Conservation (phyloP, 2,113 vertebrate genomes). For the Peromyscus californicus region DNA sequence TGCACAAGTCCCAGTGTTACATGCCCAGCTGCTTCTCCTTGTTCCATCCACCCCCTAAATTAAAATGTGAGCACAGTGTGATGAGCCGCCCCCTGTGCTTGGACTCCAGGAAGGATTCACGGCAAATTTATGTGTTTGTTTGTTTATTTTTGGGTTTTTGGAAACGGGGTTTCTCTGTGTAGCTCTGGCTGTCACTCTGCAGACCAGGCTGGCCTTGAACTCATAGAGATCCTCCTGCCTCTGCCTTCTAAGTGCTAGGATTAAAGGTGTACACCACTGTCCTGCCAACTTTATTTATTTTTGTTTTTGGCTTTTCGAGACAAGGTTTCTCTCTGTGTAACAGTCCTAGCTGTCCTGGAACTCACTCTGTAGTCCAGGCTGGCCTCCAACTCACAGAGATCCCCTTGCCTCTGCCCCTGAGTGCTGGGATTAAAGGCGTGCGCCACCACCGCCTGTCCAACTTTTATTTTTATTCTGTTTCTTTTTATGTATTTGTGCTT, state of each 20-base stretch:
- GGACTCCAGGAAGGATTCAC: not conserved
- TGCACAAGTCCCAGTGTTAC: not conserved
- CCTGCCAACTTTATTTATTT: not conserved
- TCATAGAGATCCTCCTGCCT: not conserved
- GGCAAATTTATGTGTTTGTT: not conserved
- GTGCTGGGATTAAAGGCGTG: not conserved
- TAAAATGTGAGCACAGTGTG: not conserved
- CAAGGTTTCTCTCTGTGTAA: not conserved
- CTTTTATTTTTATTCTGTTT: not conserved
- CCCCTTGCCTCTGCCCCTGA: not conserved
- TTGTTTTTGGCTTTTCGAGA: not conserved
- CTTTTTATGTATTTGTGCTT: not conserved
- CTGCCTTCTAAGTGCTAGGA: not conserved
- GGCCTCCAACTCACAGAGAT: too few species aligned
- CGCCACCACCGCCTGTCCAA: rapidly evolving
- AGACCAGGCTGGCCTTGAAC: too few species aligned
- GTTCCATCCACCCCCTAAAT: not conserved
- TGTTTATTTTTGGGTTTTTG: not conserved
- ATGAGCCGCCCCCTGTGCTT: not conserved
- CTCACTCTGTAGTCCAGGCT: too few species aligned
- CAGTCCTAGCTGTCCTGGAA: too few species aligned
- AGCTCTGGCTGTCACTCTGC: not conserved
- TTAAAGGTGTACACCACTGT: not conserved
- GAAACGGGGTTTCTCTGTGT: not conserved
- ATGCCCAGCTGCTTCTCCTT: not conserved